Evolutionary conservation across 2,113 vertebrate genomes (phyloP).

Genomic region (Tetrax tetrax): DNA sequence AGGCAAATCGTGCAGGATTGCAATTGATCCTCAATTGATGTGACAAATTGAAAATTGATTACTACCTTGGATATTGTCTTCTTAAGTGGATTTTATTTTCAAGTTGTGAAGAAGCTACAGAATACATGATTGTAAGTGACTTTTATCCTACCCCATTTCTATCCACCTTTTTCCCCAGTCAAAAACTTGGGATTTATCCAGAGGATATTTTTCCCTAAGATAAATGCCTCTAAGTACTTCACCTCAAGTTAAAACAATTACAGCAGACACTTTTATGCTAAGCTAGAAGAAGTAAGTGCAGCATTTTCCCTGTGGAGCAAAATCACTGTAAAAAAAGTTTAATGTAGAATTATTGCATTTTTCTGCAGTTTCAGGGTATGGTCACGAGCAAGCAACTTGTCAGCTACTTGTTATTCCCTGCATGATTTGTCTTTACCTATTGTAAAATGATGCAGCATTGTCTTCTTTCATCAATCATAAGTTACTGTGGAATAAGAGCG

Average conservation of each 20-base stretch:
- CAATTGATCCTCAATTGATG: background rate
- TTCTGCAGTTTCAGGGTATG: background rate
- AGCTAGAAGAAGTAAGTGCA: background rate
- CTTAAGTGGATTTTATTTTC: background rate
- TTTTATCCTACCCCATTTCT: background rate
- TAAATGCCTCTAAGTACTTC: background rate
- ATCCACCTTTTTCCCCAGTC: background rate
- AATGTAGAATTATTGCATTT: background rate
- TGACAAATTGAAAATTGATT: background rate
- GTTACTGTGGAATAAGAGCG: background rate
- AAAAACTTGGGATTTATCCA: background rate
- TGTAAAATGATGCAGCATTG: background rate
- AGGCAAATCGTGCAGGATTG: too few relatives aligned
- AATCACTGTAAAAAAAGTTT: background rate
- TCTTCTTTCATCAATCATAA: background rate
- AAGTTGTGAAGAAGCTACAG: background rate
- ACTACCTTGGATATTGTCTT: background rate
- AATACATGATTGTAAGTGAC: background rate
- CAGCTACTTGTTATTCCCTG: background rate
- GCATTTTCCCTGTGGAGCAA: background rate
- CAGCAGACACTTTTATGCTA: background rate
- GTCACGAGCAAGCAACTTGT: background rate
- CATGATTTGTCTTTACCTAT: background rate
- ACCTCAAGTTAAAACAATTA: background rate
- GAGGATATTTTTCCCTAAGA: background rate